Conservation (phyloP, 2,797 vertebrate species). For the Pitangus sulphuratus region DNA sequence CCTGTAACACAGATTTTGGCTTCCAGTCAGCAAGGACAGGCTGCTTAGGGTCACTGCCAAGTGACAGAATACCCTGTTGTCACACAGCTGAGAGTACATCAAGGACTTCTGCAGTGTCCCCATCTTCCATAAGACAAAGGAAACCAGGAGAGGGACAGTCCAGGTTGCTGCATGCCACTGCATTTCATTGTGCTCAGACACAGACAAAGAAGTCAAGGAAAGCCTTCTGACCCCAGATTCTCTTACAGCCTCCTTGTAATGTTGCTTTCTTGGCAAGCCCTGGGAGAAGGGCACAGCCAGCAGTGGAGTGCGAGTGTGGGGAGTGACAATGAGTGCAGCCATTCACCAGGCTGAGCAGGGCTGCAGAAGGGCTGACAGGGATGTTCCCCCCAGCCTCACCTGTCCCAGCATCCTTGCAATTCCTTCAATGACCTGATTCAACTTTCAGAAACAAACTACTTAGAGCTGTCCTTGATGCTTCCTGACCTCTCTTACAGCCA, state of each 20-base stretch:
- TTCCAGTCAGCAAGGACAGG: not conserved
- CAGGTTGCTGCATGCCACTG: not conserved
- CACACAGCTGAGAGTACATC: not conserved
- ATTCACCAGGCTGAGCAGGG: not conserved
- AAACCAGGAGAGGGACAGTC: not conserved
- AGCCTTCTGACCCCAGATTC: not conserved
- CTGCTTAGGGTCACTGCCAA: not conserved
- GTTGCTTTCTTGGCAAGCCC: not conserved
- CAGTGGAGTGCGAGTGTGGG: rapidly evolving
- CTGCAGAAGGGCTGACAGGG: not conserved
- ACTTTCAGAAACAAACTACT: not conserved
- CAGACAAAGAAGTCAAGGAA: not conserved
- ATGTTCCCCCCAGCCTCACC: rapidly evolving
- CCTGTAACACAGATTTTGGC: not conserved
- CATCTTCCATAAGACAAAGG: not conserved
- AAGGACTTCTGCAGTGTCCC: not conserved
- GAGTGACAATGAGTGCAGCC: rapidly evolving
- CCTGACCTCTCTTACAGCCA: not conserved
- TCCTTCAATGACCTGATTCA: not conserved
- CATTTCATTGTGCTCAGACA: not conserved
- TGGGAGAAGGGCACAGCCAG: not conserved
- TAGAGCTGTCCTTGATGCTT: not conserved
- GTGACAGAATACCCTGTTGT: not conserved
- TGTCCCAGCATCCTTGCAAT: not conserved
- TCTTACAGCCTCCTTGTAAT: not conserved